Evolutionary conservation across 1,140 invertebrate species (phyloP).

Genomic region (Stratiolaelaps scimitus): DNA sequence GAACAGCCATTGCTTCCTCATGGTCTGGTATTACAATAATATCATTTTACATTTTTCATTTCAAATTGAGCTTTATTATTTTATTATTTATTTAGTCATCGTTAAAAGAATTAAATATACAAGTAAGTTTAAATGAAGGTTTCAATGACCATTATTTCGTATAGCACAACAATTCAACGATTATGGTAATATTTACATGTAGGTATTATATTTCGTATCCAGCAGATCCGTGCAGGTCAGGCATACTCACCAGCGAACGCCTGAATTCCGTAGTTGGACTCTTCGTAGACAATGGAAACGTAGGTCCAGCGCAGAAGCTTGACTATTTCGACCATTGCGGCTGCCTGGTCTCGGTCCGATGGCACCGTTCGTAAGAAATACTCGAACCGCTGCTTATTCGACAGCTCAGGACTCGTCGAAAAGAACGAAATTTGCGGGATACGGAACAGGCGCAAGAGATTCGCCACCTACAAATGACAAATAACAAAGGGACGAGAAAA

Average conservation of each 20-base stretch:
- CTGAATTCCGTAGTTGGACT: conserved; percentile 91
- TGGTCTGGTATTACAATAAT: too few relatives aligned
- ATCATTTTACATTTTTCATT: too few relatives aligned
- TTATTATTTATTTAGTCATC: too few relatives aligned
- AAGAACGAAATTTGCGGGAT: conserved; percentile 89
- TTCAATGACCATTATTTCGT: too few relatives aligned
- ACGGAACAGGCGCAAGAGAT: conserved; percentile 78
- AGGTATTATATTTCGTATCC: too few relatives aligned
- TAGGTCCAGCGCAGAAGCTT: conserved; percentile 75
- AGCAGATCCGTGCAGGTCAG: too few relatives aligned
- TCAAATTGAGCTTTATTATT: too few relatives aligned
- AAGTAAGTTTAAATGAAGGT: too few relatives aligned
- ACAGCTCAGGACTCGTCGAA: conserved; percentile 83
- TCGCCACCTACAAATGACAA: conserved; percentile 60
- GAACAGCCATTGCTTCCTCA: too few relatives aligned
- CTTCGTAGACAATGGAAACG: conserved; percentile 87
- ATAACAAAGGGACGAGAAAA: too few relatives aligned
- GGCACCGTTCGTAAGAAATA: conserved; percentile 89
- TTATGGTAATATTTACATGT: too few relatives aligned
- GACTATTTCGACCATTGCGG: conserved; percentile 90
- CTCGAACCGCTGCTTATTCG: conserved; percentile 86
- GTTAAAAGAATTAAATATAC: too few relatives aligned
- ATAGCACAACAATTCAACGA: conserved; percentile 19
- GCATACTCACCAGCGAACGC: conserved; percentile 44
- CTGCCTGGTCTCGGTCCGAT: conserved; percentile 83